phyloP scores from a whole-genome alignment of 2,113 vertebrate species.

The Gavia stellata region DNA sequence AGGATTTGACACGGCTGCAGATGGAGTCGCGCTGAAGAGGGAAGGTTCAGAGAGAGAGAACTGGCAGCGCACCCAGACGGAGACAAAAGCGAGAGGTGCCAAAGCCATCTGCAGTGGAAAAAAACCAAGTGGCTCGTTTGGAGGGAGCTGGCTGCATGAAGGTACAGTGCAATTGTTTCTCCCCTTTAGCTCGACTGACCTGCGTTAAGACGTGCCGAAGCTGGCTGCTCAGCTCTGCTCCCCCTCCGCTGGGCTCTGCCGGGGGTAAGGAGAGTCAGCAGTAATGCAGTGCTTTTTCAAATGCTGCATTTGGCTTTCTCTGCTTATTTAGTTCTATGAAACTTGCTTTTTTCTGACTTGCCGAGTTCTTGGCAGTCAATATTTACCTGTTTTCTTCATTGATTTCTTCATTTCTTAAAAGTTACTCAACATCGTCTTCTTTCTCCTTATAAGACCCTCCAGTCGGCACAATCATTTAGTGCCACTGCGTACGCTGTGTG shows the following conservation, averaged over 20 bases:
- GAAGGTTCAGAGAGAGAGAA: not conserved
- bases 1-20: not conserved
- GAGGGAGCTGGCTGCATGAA: not conserved
- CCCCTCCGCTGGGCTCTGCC: not conserved
- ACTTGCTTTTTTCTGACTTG: not conserved
- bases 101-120: conserved; percentile 52
- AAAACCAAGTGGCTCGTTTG: not conserved
- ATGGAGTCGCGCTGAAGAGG: not conserved
- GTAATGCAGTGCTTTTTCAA: not conserved
- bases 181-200: not conserved
- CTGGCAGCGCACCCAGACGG: conserved; percentile 13
- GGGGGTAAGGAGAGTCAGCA: not conserved
- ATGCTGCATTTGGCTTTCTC: not conserved
- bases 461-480: not conserved
- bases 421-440: not conserved
- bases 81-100: conserved; percentile 19
- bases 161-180: not conserved
- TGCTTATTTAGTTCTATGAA: not conserved
- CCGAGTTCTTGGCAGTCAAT: not conserved
- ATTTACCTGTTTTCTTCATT: not conserved
- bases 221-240: not conserved
- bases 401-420: not conserved
- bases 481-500: not conserved
- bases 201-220: not conserved
- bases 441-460: not conserved